These are phyloP conservation scores for Ranitomeya variabilis DNA, from an alignment of 2,113 vertebrate species.

Conservation along the genomic window DNA sequence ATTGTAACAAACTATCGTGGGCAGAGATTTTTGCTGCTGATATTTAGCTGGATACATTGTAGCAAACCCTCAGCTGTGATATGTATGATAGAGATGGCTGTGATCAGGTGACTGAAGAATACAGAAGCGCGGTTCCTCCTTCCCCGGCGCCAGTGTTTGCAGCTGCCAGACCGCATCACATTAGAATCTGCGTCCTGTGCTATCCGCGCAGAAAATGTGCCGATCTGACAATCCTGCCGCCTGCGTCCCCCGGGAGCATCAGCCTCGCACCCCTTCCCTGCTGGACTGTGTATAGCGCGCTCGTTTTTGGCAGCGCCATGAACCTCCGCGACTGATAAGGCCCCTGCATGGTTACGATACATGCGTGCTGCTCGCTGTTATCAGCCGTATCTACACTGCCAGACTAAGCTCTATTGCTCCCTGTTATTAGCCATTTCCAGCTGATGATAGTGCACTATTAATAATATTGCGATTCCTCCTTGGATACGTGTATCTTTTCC, in stretches of 20 bases:
- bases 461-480: too few species aligned
- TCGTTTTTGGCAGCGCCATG: background rate
- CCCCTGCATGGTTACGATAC: too few species aligned
- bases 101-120: background rate
- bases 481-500: background rate
- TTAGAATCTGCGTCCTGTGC: background rate
- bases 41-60: too few species aligned
- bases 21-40: too few species aligned
- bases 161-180: slow-evolving; percentile 20
- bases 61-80: too few species aligned
- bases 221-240: background rate
- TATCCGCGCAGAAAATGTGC: slow-evolving; percentile 36
- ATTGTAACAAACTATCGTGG: too few species aligned
- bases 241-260: background rate
- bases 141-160: background rate
- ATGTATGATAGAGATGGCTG: background rate
- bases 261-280: background rate
- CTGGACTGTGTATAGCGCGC: background rate
- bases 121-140: background rate
- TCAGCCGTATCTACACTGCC: too few species aligned
- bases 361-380: too few species aligned
- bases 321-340: background rate
- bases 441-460: background rate
- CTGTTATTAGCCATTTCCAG: background rate
- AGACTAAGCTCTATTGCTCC: background rate